These are phyloP conservation scores for Papilio polyxenes DNA, from an alignment of 1,140 invertebrate genomes.

Conservation along the genomic window DNA sequence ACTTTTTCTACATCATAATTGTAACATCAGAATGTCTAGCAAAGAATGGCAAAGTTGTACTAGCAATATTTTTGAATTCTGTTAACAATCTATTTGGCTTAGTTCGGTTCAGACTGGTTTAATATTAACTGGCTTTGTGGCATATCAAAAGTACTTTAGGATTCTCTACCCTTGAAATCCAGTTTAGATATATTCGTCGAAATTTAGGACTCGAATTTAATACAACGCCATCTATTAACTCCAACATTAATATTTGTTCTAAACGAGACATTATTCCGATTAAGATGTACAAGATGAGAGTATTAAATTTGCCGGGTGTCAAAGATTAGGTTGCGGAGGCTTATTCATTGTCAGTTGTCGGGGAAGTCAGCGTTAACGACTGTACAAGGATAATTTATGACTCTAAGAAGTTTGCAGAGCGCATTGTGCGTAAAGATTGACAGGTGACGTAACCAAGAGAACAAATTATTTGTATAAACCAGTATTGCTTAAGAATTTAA, in stretches of 20 bases:
- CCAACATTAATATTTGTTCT: not conserved
- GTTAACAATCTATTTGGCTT: too few species aligned
- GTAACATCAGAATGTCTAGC: not conserved
- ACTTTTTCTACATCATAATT: constrained; percentile 15
- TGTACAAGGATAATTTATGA: constrained; percentile 32
- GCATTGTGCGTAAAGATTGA: constrained; percentile 18
- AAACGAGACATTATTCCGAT: not conserved
- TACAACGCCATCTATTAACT: not conserved
- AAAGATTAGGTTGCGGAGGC: constrained; percentile 24
- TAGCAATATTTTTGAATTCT: too few species aligned
- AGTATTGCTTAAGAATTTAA: not conserved
- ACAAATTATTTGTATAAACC: constrained; percentile 23
- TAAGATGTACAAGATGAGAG: constrained; percentile 19
- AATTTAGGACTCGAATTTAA: too few species aligned
- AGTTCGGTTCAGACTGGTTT: too few species aligned
- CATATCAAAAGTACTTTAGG: too few species aligned
- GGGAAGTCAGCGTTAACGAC: constrained; percentile 29
- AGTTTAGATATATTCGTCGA: too few species aligned
- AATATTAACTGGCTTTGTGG: too few species aligned
- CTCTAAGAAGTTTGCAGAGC: constrained; percentile 23
- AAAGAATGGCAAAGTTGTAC: not conserved
- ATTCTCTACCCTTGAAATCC: too few species aligned
- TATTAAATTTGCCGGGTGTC: constrained; percentile 32
- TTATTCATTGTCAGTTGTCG: constrained; percentile 29
- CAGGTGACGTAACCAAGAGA: not conserved